Conservation (phyloP, 2,113 vertebrate genomes). For the Climacteris rufus region DNA sequence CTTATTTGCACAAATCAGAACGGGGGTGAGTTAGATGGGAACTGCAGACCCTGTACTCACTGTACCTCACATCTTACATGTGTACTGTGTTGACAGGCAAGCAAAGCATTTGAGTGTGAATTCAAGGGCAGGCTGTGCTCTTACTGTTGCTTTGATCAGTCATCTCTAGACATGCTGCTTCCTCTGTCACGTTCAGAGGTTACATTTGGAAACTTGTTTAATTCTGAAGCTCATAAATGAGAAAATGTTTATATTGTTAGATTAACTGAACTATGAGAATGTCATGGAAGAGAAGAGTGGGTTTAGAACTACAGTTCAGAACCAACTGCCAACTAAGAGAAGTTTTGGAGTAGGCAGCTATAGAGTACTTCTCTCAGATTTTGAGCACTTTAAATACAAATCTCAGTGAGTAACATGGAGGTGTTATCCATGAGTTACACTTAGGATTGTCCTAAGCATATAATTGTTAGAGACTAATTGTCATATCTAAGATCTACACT, state of each 20-base stretch:
- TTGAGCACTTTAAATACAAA: neutral
- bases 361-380: neutral
- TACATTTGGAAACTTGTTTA: neutral
- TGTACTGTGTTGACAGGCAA: neutral
- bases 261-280: neutral
- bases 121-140: neutral
- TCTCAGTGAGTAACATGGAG: neutral
- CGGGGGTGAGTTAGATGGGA: neutral
- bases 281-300: neutral
- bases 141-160: neutral
- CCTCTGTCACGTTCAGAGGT: neutral
- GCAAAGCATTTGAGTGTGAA: neutral
- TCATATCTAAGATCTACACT: neutral
- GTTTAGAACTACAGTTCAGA: neutral
- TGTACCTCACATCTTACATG: neutral
- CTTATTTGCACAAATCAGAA: neutral
- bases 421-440: neutral
- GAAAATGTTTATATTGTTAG: conserved; percentile 49
- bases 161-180: neutral
- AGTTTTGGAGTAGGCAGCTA: neutral
- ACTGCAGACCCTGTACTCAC: neutral
- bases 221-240: conserved; percentile 13
- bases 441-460: neutral
- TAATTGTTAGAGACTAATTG: neutral
- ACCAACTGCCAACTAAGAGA: neutral